phyloP scores from a whole-genome alignment of 2,113 vertebrate species.

The Antennarius striatus region DNA sequence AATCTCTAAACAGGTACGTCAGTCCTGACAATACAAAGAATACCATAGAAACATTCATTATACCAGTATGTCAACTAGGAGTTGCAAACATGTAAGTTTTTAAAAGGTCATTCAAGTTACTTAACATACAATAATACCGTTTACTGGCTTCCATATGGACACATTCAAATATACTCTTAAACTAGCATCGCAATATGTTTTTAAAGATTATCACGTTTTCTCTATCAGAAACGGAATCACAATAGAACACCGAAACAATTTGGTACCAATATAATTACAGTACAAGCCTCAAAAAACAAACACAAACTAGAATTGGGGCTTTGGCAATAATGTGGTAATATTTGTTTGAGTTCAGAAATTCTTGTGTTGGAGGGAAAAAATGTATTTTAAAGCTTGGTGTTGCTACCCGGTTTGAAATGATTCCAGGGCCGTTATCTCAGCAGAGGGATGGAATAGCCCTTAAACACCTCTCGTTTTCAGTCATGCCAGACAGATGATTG shows the following conservation, averaged over 20 bases:
- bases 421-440: constrained; percentile 67
- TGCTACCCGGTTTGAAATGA: constrained; percentile 72
- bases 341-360: constrained; percentile 39
- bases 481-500: constrained; percentile 42
- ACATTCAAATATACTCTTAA: constrained; percentile 88
- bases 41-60: constrained; percentile 99
- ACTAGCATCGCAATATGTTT: constrained; percentile 83
- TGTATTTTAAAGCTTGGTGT: constrained; percentile 73
- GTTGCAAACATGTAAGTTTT: constrained; percentile 95
- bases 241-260: constrained; percentile 76
- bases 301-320: constrained; percentile 67
- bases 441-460: constrained; percentile 80
- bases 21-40: constrained; percentile 98
- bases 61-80: constrained; percentile 89
- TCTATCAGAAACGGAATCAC: constrained; percentile 74
- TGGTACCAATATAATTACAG: constrained; percentile 75
- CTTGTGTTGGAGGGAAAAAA: constrained; percentile 44
- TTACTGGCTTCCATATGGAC: constrained; percentile 87
- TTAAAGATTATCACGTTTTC: constrained; percentile 76
- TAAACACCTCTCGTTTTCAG: constrained; percentile 54
- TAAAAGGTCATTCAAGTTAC: constrained; percentile 98
- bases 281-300: constrained; percentile 71
- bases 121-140: constrained; percentile 86
- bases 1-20: constrained; percentile 97
- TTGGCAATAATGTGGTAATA: constrained; percentile 76